Percentiles rank a stretch among this genome's conserved stretches.
phyloP scores from a whole-genome alignment of 1,140 invertebrate genomes.

The Drosophila jambulina region DNA sequence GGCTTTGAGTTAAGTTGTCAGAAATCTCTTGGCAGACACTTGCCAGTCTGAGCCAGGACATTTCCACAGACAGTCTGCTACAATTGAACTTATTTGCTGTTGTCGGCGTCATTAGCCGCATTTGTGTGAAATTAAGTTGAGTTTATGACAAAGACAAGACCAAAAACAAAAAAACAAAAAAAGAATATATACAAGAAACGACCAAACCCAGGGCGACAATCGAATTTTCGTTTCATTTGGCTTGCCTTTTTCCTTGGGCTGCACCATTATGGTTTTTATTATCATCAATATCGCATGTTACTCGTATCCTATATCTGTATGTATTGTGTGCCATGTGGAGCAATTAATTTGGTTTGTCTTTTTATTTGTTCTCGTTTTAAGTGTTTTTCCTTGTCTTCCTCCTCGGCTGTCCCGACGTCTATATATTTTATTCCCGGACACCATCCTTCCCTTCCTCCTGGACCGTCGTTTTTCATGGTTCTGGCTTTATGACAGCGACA shows the following conservation, averaged over 20 bases:
- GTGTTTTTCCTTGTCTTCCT: constrained; percentile 51
- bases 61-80: constrained; percentile 18
- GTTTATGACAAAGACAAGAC: constrained; percentile 68
- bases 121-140: constrained; percentile 79
- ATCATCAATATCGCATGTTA: constrained; percentile 78
- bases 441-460: background rate
- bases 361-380: constrained; percentile 75
- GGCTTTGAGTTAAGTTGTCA: constrained; percentile 44
- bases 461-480: constrained; percentile 65
- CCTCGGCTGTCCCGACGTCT: constrained; percentile 5
- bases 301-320: constrained; percentile 39
- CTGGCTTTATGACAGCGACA: constrained; percentile 78
- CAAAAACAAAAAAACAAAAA: constrained; percentile 5
- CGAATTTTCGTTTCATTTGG: constrained; percentile 42
- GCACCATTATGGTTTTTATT: constrained; percentile 78
- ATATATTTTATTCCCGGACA: constrained; percentile 19
- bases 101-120: constrained; percentile 71
- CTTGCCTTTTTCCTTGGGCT: constrained; percentile 25
- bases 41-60: constrained; percentile 56
- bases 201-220: constrained; percentile 28
- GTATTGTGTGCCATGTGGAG: constrained; percentile 63
- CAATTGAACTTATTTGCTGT: constrained; percentile 70
- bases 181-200: background rate
- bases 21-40: constrained; percentile 51
- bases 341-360: constrained; percentile 70